Percentiles rank a stretch among this genome's conserved stretches.
Conservation (phyloP, 2,888 invertebrate genomes). For the Cerastis rubricosa region DNA sequence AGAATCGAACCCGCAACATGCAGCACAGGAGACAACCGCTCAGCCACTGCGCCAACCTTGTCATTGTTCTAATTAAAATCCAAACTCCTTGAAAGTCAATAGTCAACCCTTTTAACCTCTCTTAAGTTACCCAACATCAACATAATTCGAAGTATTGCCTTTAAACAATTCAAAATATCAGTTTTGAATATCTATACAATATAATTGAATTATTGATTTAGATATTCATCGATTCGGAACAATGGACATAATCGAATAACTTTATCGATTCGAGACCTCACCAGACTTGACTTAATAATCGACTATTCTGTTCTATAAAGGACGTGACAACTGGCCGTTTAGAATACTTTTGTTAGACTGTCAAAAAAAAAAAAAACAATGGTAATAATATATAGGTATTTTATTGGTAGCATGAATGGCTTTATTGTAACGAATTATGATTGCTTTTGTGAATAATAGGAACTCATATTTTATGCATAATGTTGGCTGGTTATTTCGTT, state of each 20-base stretch:
- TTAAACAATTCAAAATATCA: constrained; percentile 64
- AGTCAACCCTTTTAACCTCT: constrained; percentile 12
- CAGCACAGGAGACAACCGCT: neutral
- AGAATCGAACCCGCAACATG: neutral
- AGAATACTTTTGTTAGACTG: constrained; percentile 46
- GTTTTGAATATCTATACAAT: constrained; percentile 62
- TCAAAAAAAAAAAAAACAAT: constrained; percentile 53
- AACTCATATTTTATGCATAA: constrained; percentile 49
- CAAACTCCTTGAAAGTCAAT: constrained; percentile 37
- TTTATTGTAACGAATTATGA: constrained; percentile 42
- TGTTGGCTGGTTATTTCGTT: constrained; percentile 9
- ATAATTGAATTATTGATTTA: constrained; percentile 69
- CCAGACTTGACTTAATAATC: constrained; percentile 65
- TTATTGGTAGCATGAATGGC: constrained; percentile 37
- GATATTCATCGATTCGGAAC: constrained; percentile 69
- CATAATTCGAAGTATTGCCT: constrained; percentile 45
- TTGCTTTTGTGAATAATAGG: constrained; percentile 47
- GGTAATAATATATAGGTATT: constrained; percentile 29
- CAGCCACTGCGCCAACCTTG: neutral
- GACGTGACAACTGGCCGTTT: constrained; percentile 63
- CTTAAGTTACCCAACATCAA: constrained; percentile 6
- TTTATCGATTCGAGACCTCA: constrained; percentile 65
- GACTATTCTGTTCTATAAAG: constrained; percentile 54
- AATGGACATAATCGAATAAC: constrained; percentile 69
- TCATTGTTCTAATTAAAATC: neutral